These are phyloP conservation scores for Euphonia xanthogaster DNA, from an alignment of 2,797 vertebrate species.

Conservation along the genomic window DNA sequence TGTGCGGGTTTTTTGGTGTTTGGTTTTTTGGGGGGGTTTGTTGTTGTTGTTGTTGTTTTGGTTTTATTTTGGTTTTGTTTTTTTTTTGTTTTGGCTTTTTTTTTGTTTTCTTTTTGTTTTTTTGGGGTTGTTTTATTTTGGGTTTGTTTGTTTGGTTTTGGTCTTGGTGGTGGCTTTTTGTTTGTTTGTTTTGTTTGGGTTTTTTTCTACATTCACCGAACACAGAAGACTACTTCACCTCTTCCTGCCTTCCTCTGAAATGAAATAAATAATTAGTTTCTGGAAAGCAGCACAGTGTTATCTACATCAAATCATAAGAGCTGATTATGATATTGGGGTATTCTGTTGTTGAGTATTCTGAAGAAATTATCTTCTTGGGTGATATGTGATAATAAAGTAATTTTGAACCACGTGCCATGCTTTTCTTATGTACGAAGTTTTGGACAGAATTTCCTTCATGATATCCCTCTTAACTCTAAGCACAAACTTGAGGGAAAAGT, in stretches of 20 bases:
- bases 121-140: not conserved
- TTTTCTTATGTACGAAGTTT: not conserved
- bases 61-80: not conserved
- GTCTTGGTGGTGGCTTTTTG: not conserved
- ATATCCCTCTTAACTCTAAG: not conserved
- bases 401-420: not conserved
- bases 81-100: not conserved
- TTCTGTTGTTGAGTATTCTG: not conserved
- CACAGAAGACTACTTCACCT: not conserved
- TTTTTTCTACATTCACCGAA: not conserved
- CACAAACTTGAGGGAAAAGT: not conserved
- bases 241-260: fast-evolving
- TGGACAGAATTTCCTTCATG: not conserved
- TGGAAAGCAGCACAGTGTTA: not conserved
- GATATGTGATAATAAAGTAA: not conserved
- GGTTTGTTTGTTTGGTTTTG: not conserved
- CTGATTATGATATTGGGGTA: not conserved
- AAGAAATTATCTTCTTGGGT: not conserved
- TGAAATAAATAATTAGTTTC: not conserved
- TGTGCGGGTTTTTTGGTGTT: not conserved
- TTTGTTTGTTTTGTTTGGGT: not conserved
- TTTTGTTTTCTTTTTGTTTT: not conserved
- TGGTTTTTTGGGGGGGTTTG: no score
- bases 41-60: no score
- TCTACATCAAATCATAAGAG: not conserved